Conservation (phyloP, 2,113 vertebrate genomes). For the Panthera tigris region DNA sequence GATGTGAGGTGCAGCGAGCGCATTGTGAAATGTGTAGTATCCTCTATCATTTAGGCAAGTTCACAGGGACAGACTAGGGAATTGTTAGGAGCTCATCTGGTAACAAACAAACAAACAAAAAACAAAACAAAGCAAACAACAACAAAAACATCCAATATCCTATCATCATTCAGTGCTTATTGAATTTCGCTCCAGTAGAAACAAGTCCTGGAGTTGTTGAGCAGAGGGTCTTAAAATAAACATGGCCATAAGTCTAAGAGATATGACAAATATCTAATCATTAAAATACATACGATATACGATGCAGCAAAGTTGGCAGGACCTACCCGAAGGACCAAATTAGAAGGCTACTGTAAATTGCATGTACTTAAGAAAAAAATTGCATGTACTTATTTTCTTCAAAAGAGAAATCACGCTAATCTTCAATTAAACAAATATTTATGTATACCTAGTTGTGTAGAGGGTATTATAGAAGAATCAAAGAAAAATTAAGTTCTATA, state of each 20-base stretch:
- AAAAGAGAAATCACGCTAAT: constrained; percentile 29
- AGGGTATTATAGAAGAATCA: neutral
- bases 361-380: neutral
- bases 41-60: neutral
- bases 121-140: neutral
- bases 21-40: neutral
- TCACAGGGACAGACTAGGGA: neutral
- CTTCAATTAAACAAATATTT: neutral
- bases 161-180: neutral
- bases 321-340: neutral
- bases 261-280: constrained; percentile 13
- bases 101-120: neutral
- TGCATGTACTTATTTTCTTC: neutral
- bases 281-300: neutral
- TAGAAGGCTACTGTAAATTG: neutral
- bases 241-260: neutral
- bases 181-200: constrained; percentile 34
- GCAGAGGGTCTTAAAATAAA: constrained; percentile 29
- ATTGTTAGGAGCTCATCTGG: neutral
- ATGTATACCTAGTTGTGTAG: neutral
- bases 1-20: neutral
- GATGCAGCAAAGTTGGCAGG: neutral
- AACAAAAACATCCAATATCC: neutral
- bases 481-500: neutral
- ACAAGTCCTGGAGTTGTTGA: neutral